A percentile compares a stretch with the other conserved stretches of the same genome.
These are phyloP conservation scores for Lamellibrachia satsuma DNA, from an alignment of 2,888 invertebrate genomes.

Conservation along the genomic window DNA sequence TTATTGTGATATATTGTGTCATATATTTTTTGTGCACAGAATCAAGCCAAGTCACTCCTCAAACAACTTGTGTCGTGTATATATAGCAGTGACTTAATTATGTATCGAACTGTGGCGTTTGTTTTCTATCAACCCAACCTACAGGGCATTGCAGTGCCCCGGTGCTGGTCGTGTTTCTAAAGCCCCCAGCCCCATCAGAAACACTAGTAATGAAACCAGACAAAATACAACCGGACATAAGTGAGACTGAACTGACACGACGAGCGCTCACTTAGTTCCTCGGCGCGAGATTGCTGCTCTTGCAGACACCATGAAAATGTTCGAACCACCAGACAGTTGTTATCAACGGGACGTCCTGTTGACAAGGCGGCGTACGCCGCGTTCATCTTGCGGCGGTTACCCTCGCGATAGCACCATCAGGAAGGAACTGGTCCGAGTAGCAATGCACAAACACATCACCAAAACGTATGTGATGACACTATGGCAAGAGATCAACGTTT, in stretches of 20 bases:
- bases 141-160: not conserved
- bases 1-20: too few species aligned
- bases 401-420: not conserved
- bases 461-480: not conserved
- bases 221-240: not conserved
- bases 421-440: not conserved
- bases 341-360: not conserved
- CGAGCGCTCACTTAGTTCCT: not conserved
- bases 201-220: not conserved
- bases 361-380: not conserved
- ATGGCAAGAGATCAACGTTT: not conserved
- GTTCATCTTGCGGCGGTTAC: not conserved
- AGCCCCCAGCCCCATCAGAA: not conserved
- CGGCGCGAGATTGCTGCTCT: not conserved
- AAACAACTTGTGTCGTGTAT: too few species aligned
- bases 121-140: not conserved
- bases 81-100: too few species aligned
- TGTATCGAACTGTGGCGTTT: not conserved
- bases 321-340: not conserved
- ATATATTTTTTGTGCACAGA: too few species aligned
- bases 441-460: not conserved
- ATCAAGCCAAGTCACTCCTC: too few species aligned
- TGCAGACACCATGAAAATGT: not conserved
- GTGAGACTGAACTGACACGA: not conserved
- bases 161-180: not conserved